These are phyloP conservation scores for Tridacna gigas DNA, from an alignment of 2,888 invertebrate species.

Conservation along the genomic window DNA sequence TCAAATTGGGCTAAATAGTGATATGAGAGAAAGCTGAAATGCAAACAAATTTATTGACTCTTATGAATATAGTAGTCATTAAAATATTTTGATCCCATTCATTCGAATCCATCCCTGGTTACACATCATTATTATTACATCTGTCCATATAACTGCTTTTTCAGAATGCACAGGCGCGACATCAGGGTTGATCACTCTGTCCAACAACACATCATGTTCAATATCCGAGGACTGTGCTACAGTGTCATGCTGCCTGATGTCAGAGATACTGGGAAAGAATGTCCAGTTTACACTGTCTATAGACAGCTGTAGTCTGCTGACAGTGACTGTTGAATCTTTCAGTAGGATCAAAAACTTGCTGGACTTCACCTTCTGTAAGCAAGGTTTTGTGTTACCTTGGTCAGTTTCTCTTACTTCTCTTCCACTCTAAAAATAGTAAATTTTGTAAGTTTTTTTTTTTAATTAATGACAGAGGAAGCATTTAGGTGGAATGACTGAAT, in stretches of 20 bases:
- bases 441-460: no score
- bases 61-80: no score
- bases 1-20: no score
- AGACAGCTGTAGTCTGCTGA: slow-evolving; percentile 39
- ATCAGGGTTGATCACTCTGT: slow-evolving; percentile 3
- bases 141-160: neutral
- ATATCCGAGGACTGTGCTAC: slow-evolving; percentile 34
- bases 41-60: no score
- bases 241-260: slow-evolving; percentile 28
- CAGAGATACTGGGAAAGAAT: slow-evolving; percentile 32
- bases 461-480: no score
- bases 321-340: slow-evolving; percentile 29
- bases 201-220: slow-evolving; percentile 33
- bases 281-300: slow-evolving; percentile 22
- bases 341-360: slow-evolving; percentile 7
- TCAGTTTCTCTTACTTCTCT: no score
- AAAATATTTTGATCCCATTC: no score
- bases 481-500: no score
- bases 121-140: no score
- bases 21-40: no score
- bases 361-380: slow-evolving; percentile 27
- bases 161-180: slow-evolving; percentile 25
- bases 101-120: no score
- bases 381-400: neutral
- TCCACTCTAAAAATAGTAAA: no score